Evolutionary conservation across 1,140 invertebrate genomes (phyloP), one percentile per base, ranked within the genome.

Genomic region (Cydia fagiglandana): DNA sequence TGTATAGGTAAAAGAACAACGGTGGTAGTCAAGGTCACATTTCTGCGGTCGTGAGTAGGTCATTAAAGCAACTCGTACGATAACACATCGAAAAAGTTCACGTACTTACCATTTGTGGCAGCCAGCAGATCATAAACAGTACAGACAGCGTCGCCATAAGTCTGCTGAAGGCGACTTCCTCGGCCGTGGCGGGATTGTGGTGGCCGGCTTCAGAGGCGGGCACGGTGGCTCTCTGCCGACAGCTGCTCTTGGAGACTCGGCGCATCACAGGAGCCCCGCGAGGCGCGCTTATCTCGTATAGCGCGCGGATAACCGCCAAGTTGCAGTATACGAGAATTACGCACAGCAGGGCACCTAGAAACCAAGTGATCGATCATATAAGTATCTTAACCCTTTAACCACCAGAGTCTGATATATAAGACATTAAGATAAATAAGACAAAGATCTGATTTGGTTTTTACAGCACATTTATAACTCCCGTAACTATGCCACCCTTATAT

Each of bases 141-240:
- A 97, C 95, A 64, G 96, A 97, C 2, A 98, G 94, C 5, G 96
- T 94, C 0, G 96, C 95, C 97, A 98, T 97, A 2, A 97, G 93
- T 80, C 96, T 95, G 61, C 96, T 96, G 89, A 98, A 97, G 61
- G 96, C 96, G 70, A 96, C 94, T 90, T 97, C 97, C 84, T 97
- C 96, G 0, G 94, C 94, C 0, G 96, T 97, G 75, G 96, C 94
- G 10, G 94, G 93, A 76, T 93, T 93, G 83, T 91, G 90, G 73
- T 83, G 86, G 75, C 76, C 79, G 66, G 70, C 73, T n/a, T 41
- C 76, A 79, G 7, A 79, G 47, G 41, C 78, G 70, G 38, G 78
- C 75, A 73, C 82, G 70, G 77, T 38, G 66, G 73, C 75, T 17
- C 82, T 83, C 76, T 89, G 93, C 24, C 92, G 89, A 78, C 93